Evolutionary conservation across 1,140 invertebrate species (phyloP), one percentile per base, ranked within the genome.

Genomic region (Heterodera carotae): DNA sequence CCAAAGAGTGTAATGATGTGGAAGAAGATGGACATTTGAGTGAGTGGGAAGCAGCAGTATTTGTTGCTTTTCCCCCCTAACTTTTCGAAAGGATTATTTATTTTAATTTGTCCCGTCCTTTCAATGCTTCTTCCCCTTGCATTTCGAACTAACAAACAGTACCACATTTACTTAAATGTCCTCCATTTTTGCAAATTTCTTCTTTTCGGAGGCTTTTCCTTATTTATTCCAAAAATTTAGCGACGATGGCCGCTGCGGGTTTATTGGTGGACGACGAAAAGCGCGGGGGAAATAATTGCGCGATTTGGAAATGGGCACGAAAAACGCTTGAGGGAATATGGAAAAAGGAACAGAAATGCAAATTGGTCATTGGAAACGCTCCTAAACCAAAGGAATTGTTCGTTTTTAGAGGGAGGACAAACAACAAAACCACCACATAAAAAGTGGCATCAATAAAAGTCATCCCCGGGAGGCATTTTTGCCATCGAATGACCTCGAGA

Each of bases 181-280:
- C 60, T 62, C 60, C 27, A 25, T 27, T 66, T 66, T 34, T 31
- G 29, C 12, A 56, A 56, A 12, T 56, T 56, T 18, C 0, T 43
- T 2, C 22, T 66, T 66, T 33, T 66, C 4, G 4, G 59, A 62
- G n/a, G n/a, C n/a, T 62, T 66, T 66, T 66, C 27, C 12, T 66
- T 66, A 29, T 29, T 15, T 22, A 29, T 72, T 72, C 59, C 48
- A 8, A 22, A 48, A 10, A 27, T 78, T 48, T 22, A 78, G 77
- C 77, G 1, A 78, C 77, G 27, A 78, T 78, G 60, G 77, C 77
- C 22, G 77, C 77, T 22, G 67, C 77, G 2, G 77, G 76, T n/a
- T 27, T 69, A 18, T 8, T 76, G 8, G 76, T 31, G n/a, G 70
- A 76, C 15, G 70, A 76, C 15, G 70, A 76, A 22, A 69, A 56